Percentiles rank a stretch among this genome's conserved stretches.
Conservation (phyloP, 1,140 invertebrate genomes). For the Cotesia typhae region DNA sequence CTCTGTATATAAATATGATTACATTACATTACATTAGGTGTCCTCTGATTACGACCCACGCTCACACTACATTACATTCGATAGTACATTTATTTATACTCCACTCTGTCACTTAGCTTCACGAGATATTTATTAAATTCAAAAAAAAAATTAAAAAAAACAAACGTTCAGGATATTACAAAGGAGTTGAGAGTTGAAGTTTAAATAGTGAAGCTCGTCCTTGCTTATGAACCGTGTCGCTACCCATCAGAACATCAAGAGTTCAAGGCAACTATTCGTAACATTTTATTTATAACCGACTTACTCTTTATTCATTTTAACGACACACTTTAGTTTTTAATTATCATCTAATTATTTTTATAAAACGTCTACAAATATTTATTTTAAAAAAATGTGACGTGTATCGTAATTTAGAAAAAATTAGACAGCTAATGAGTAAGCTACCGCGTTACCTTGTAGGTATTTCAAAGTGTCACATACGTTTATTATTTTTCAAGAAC, state of each 20-base stretch:
- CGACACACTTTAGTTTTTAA: not conserved
- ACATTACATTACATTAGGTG: conserved; percentile 6
- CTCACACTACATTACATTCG: not conserved
- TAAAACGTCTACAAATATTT: too few species aligned
- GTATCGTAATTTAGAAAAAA: too few species aligned
- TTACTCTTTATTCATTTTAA: not conserved
- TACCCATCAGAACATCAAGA: conserved; percentile 16
- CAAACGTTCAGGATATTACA: not conserved
- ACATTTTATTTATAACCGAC: not conserved
- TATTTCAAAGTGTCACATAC: too few species aligned
- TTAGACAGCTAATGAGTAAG: too few species aligned
- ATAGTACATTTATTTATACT: not conserved
- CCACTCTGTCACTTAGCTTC: not conserved
- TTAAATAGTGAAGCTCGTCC: conserved; percentile 5
- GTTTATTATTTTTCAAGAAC: too few species aligned
- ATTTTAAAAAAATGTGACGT: too few species aligned
- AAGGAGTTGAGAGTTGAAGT: not conserved
- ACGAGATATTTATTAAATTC: not conserved
- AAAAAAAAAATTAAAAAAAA: not conserved
- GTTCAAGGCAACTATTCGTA: conserved; percentile 12
- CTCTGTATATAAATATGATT: not conserved
- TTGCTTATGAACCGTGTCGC: conserved; percentile 20
- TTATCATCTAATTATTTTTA: too few species aligned
- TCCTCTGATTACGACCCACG: conserved; percentile 16
- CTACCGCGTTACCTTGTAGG: too few species aligned